A percentile compares a stretch with the other conserved stretches of the same genome.
These are phyloP conservation scores for Aplysina aerophoba DNA, from an alignment of 37 sponge, comb jelly and placozoan genomes.

Conservation along the genomic window DNA sequence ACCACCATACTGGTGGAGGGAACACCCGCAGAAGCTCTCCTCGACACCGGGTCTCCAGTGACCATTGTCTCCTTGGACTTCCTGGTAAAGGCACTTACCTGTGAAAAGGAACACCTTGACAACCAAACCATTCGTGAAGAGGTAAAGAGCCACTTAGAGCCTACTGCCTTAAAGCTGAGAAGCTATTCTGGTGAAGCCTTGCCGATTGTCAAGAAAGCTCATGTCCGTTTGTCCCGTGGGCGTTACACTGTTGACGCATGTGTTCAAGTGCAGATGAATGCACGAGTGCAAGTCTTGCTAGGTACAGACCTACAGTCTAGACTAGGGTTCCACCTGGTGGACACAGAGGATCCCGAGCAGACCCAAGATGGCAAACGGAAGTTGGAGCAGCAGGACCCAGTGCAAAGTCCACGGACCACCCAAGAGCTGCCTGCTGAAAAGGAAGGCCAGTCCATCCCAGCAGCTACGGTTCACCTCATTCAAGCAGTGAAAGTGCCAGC, in stretches of 20 bases:
- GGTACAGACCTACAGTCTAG: background rate
- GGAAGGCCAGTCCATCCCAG: background rate
- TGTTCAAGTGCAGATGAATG: background rate
- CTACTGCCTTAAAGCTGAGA: constrained; percentile 1
- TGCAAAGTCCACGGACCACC: background rate
- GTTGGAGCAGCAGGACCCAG: background rate
- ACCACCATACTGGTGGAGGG: constrained; percentile 21
- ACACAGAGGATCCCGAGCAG: background rate
- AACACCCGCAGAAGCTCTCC: background rate
- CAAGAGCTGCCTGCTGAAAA: background rate
- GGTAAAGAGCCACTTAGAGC: constrained; percentile 1
- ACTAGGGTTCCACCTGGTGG: background rate
- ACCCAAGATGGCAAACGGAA: background rate
- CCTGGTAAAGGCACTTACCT: background rate
- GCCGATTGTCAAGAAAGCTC: background rate
- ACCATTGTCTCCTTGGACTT: constrained; percentile 36
- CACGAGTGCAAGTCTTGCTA: background rate
- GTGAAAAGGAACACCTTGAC: background rate
- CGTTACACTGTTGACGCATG: background rate
- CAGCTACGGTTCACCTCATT: constrained; percentile 5
- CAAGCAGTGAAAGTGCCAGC: constrained; percentile 21
- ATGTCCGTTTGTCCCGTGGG: background rate
- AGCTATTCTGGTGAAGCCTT: constrained; percentile 34
- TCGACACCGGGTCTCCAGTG: constrained; percentile 46
- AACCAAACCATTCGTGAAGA: constrained; percentile 7